phyloP scores from a whole-genome alignment of 2,888 invertebrate species.

The Parelbella ahira region DNA sequence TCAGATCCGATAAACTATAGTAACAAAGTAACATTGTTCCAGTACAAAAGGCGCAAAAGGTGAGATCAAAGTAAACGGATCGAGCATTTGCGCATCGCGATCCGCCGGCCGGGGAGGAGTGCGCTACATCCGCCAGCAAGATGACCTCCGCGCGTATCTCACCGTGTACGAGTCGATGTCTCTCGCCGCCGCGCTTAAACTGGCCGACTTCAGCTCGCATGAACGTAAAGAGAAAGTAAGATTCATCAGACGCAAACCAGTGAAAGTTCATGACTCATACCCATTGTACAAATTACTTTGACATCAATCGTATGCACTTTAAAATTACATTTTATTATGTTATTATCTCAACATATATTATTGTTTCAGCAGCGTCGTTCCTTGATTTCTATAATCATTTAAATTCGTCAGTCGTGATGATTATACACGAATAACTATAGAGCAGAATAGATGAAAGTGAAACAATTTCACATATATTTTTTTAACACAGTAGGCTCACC shows the following conservation, averaged over 20 bases:
- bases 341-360: too few relatives aligned
- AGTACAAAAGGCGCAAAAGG: conserved; percentile 87
- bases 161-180: conserved; percentile 91
- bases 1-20: too few relatives aligned
- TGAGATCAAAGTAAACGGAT: conserved; percentile 85
- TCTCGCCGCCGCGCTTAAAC: conserved; percentile 89
- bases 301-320: too few relatives aligned
- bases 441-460: too few relatives aligned
- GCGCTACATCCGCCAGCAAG: conserved; percentile 93
- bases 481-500: too few relatives aligned
- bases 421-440: too few relatives aligned
- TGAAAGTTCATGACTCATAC: conserved; percentile 10
- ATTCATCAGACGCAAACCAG: too few relatives aligned
- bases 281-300: neutral
- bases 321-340: too few relatives aligned
- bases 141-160: conserved; percentile 86
- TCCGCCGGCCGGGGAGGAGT: conserved; percentile 85
- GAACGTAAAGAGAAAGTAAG: conserved; percentile 86
- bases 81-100: conserved; percentile 79
- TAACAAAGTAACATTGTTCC: conserved; percentile 27
- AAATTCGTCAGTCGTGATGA: too few relatives aligned
- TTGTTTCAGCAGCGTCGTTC: too few relatives aligned
- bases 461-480: too few relatives aligned
- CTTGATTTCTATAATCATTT: too few relatives aligned
- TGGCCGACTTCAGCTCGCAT: conserved; percentile 85